Conservation (phyloP, 2,888 invertebrate genomes). For the Synanthedon formicaeformis region DNA sequence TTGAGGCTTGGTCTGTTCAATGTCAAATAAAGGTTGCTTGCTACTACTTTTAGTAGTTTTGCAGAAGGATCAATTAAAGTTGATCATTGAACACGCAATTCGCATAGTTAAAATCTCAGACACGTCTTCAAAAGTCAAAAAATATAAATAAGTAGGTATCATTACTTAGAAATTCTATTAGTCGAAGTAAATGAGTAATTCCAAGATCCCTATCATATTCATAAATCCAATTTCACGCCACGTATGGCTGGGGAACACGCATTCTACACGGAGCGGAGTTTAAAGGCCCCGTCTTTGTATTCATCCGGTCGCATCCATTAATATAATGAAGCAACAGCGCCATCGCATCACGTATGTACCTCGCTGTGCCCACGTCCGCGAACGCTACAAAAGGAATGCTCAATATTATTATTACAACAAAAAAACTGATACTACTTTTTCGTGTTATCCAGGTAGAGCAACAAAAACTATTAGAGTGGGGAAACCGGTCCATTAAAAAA, state of each 20-base stretch:
- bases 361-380: conserved; percentile 54
- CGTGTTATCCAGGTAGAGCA: conserved; percentile 57
- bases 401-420: conserved; percentile 61
- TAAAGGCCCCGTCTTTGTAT: conserved; percentile 60
- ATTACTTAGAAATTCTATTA: background rate
- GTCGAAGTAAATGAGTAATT: conserved; percentile 13
- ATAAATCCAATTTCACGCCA: conserved; percentile 41
- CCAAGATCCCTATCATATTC: conserved; percentile 21
- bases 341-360: conserved; percentile 51
- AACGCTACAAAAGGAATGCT: conserved; percentile 64
- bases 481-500: conserved; percentile 52
- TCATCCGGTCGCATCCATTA: conserved; percentile 63
- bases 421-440: conserved; percentile 58
- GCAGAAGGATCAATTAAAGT: conserved; percentile 9
- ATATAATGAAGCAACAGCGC: conserved; percentile 64
- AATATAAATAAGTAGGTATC: no score
- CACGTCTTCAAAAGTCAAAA: no score
- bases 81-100: conserved; percentile 1
- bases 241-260: conserved; percentile 38
- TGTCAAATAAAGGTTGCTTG: conserved; percentile 59
- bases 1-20: conserved; percentile 33
- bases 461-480: conserved; percentile 39
- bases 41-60: background rate
- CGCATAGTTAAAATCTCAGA: no score
- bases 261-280: conserved; percentile 49